Evolutionary conservation across 2,797 vertebrate species (phyloP).

Genomic region (Notolepis coatsorum): DNA sequence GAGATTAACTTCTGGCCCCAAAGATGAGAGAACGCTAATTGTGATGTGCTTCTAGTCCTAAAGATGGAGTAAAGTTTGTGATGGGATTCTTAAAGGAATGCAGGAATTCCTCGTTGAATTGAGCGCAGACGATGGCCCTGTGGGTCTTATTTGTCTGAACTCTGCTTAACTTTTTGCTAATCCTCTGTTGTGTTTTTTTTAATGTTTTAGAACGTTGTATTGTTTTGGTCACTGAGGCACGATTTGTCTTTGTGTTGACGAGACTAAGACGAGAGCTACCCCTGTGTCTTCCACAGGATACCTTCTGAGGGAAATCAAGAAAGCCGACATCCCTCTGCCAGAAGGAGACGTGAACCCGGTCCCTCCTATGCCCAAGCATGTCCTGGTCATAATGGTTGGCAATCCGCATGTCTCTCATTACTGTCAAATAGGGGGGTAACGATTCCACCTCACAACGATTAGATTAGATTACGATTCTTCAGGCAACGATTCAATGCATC

Average conservation of each 20-base stretch:
- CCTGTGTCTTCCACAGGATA: conserved; percentile 81
- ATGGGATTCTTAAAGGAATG: background rate
- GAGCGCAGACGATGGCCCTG: background rate
- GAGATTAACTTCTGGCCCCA: background rate
- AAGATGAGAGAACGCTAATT: background rate
- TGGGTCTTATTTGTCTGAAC: conserved; percentile 61
- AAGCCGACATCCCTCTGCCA: conserved; percentile 90
- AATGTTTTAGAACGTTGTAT: background rate
- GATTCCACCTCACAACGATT: too few relatives aligned
- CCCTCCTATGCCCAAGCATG: conserved; percentile 92
- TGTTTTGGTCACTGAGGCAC: background rate
- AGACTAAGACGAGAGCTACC: background rate
- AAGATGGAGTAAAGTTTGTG: background rate
- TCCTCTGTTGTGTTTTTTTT: background rate
- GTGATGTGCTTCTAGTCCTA: background rate
- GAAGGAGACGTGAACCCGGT: conserved; percentile 89
- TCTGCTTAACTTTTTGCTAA: conserved; percentile 1
- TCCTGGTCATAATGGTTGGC: conserved; percentile 93
- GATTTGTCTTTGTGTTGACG: background rate
- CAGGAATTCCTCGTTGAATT: conserved; percentile 8
- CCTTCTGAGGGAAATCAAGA: conserved; percentile 94
- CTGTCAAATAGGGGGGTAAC: too few relatives aligned
- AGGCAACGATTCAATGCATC: too few relatives aligned
- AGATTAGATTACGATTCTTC: too few relatives aligned
- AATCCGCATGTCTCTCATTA: background rate